Base-by-base conservation (phyloP, 2,888 invertebrate species). In the Lagria hirta region DNA sequence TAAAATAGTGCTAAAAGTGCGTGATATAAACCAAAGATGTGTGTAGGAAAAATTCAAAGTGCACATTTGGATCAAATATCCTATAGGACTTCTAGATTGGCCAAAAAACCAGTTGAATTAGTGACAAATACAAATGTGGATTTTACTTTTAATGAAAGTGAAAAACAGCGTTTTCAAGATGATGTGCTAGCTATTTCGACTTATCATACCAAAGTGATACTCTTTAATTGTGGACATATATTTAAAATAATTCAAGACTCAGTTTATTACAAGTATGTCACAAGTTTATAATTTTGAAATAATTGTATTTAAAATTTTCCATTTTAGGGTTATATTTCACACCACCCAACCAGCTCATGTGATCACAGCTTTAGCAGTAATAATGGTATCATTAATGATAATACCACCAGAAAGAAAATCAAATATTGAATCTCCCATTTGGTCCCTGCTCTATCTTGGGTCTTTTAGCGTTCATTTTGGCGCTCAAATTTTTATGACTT, bases 401-500 rank as follows among this genome's bases (percentile, higher is more conserved):
- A 69, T 73, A 53, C 70, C 75, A 3, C 51, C 38, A 28, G 53
- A 51, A 38, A 56, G 62, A 10, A 54, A 68, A 8, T 34, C 60
- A 10, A 60, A 58, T 5, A 18, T n/a, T 6, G 62, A 65, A 14
- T 75, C 75, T 2, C 66, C 67, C 15, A 43, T 71, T 30, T 77
- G 79, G 73, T 74, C 78, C 32, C 78, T 90, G 43, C 70, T 87
- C 14, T 91, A 91, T 69, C 75, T 93, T 15, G 80, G 80, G 0
- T 81, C 87, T 5, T 87, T 92, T 57, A 83, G 87, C 49, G 81
- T 83, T 40, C 90, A 91, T 68, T 83, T 90, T 55, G 93, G 93
- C 18, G 79, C 89, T 10, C 92, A 93, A 74, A 80, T 92, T 53
- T 93, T 92, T 92, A 93, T 93, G 88, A 91, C 92, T 6, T 86